Evolutionary conservation across 1,140 invertebrate genomes (phyloP), one percentile per base, ranked within the genome.

Genomic region (Aphis gossypii): DNA sequence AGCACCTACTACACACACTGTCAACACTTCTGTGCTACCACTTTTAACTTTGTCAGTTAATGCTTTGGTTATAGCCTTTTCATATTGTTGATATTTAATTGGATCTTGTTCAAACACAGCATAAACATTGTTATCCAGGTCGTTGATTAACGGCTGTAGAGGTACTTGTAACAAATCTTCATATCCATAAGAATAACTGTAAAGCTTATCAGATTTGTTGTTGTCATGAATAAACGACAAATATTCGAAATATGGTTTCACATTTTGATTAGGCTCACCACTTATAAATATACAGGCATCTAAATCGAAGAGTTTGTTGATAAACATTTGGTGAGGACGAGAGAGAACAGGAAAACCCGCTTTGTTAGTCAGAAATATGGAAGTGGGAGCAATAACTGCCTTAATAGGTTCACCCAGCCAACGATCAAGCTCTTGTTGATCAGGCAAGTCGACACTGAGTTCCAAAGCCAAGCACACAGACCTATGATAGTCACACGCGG

Each of bases 31-130:
- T 20, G 44, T 84, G 5, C 23, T 93, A 86, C 38, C 48, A 18
- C 18, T 30, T 56, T 82, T 54, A 86, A 46, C n/a, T 93, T 95
- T 96, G 93, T 96, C 96, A 25, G 96, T 94, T 9, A 99, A 95
- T 30, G 98, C 98, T 95, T 96, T 95, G 94, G 97, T 96, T 93
- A 98, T 97, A 46, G 98, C 99, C 94, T 96, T 96, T 95, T 99
- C 97, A 96, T 99, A 99, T 94, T 98, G 96, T 56, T 97, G 96
- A 95, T 99, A 99, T 95, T 99, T 99, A 1, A 99, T 96, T 21
- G 98, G 98, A 97, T 99, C 99, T 95, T 98, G 98, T 96, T 99
- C 99, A 96, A 99, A 99, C 14, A 99, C 97, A 96, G 99, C 99
- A 95, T 99, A 99, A 1, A 99, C 99, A 94, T 98, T 97, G 23